These are phyloP conservation scores for Ctena decussata DNA, from an alignment of 2,888 invertebrate species.

Conservation along the genomic window DNA sequence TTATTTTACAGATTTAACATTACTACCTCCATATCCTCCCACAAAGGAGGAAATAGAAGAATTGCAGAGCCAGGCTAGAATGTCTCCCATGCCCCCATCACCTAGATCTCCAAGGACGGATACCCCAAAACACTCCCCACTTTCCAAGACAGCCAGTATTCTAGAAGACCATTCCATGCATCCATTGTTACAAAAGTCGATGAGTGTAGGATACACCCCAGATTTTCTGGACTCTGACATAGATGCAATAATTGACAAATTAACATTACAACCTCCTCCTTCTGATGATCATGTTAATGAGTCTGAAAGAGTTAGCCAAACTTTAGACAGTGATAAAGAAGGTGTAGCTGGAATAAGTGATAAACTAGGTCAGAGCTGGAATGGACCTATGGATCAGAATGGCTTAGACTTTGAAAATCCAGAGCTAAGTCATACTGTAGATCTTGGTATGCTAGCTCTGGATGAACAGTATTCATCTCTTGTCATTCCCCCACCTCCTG, in stretches of 20 bases:
- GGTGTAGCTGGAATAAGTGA: constrained; percentile 1
- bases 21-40: constrained; percentile 71
- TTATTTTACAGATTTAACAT: constrained; percentile 68
- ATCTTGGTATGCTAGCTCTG: constrained; percentile 51
- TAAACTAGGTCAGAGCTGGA: constrained; percentile 42
- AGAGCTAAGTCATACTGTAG: constrained; percentile 55
- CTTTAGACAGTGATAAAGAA: not conserved
- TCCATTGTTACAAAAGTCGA: constrained; percentile 67
- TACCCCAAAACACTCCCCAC: constrained; percentile 3
- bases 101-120: not conserved
- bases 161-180: not conserved
- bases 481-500: constrained; percentile 82
- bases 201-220: constrained; percentile 78
- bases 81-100: constrained; percentile 11
- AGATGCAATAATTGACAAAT: constrained; percentile 94
- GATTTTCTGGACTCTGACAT: constrained; percentile 88
- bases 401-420: constrained; percentile 51
- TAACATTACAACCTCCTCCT: constrained; percentile 93
- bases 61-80: not conserved
- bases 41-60: constrained; percentile 61
- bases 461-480: constrained; percentile 79
- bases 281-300: constrained; percentile 18
- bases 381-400: constrained; percentile 48
- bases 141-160: constrained; percentile 26
- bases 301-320: not conserved